Base-by-base conservation (phyloP, 2,797 vertebrate genomes). In the Pempheris klunzingeri region DNA sequence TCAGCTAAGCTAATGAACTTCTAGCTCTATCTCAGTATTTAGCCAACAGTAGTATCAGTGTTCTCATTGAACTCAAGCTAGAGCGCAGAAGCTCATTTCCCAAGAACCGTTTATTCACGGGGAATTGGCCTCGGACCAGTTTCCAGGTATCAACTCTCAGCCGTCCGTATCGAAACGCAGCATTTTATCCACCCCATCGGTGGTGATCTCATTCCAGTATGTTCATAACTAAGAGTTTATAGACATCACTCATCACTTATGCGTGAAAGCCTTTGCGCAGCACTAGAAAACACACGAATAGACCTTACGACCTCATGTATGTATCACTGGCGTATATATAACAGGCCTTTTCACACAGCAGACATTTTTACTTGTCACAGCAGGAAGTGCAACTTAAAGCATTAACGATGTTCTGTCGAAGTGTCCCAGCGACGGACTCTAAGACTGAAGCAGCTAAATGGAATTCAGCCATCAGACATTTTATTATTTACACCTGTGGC, bases 391-490 rank as follows among this genome's bases (percentile, higher is more conserved):
- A 32, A 32, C 30, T 32, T 32, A 32, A 32, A 32, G 6, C 30
- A 32, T 4, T 32, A 32, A 32, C 30, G 6, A 32, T 32, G 30
- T 32, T 32, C 30, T 32, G 6, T 32, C 11, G 14, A 30, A 13
- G 17, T 63, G 61, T 63, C 44, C 28, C 43, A 47, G 26, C n/a
- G n/a, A n/a, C n/a, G n/a, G n/a, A n/a, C n/a, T n/a, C 7, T 50
- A 4, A 43, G 52, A 50, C 12, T 38, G 3, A 28, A 38, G 39
- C 39, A 64, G 55, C 11, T 20, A 36, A 26, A 46, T 47, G 39
- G 30, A 58, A 26, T 28, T 43, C 14, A 65, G 43, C 24, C 26
- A n/a, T 47, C n/a, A n/a, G n/a, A 11, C 5, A n/a, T 34, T 39
- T 17, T 55, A 17, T 47, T 17, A 15, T 62, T 49, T 0, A 20